Evolutionary conservation across 2,113 vertebrate genomes (phyloP).

Genomic region (Eupsittula cactorum): DNA sequence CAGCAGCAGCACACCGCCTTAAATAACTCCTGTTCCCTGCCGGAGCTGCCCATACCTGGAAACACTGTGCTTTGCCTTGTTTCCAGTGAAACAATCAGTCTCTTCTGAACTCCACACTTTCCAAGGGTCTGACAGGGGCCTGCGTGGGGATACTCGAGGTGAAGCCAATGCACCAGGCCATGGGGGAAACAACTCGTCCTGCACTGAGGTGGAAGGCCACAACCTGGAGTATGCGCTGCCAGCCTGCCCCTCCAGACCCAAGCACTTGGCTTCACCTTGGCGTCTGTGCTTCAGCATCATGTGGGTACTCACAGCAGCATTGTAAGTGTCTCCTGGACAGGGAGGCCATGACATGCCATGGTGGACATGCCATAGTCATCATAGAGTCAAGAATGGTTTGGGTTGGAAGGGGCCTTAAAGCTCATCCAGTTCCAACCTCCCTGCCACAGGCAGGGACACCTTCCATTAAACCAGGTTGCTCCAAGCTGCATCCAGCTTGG

Average conservation of each 20-base stretch:
- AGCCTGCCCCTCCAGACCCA: neutral
- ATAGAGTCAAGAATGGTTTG: neutral
- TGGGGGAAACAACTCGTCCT: fast-evolving
- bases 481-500: neutral
- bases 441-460: neutral
- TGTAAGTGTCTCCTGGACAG: neutral
- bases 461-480: neutral
- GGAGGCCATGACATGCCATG: neutral
- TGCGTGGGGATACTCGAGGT: fast-evolving
- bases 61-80: neutral
- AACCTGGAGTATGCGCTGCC: fast-evolving
- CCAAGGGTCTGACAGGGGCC: fast-evolving
- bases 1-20: fast-evolving
- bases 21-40: neutral
- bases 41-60: neutral
- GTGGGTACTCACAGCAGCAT: neutral
- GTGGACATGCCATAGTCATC: neutral
- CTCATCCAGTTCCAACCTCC: neutral
- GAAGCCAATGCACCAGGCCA: fast-evolving
- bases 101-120: fast-evolving
- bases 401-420: neutral
- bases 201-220: fast-evolving
- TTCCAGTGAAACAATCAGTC: neutral
- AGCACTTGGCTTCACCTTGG: fast-evolving
- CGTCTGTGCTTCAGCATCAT: neutral